Evolutionary conservation across 2,888 invertebrate species (phyloP).

Genomic region (Erebia aethiops): DNA sequence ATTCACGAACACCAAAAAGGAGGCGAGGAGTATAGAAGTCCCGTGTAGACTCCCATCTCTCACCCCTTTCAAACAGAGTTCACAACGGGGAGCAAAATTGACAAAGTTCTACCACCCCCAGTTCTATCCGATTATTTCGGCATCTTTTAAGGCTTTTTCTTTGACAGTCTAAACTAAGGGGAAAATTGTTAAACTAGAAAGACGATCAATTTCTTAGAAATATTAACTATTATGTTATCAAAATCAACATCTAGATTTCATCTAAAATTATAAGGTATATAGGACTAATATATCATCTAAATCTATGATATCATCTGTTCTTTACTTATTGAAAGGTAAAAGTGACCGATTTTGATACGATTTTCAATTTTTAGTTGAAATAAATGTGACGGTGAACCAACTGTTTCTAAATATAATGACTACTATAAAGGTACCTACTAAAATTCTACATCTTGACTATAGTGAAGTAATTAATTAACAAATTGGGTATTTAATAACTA

Average conservation of each 20-base stretch:
- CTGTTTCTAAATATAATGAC: too few species aligned
- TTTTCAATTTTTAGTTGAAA: too few species aligned
- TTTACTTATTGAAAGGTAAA: too few species aligned
- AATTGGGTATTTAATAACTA: too few species aligned
- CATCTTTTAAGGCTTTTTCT: slow-evolving; percentile 64
- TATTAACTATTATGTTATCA: background rate
- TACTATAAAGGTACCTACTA: too few species aligned
- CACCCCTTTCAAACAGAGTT: slow-evolving; percentile 66
- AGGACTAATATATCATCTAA: background rate
- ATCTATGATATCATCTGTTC: too few species aligned
- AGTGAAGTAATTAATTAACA: too few species aligned
- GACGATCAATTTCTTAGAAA: slow-evolving; percentile 36
- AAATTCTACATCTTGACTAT: too few species aligned
- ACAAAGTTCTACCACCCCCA: slow-evolving; percentile 64
- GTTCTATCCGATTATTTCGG: slow-evolving; percentile 68
- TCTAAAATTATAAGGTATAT: background rate
- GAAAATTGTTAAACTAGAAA: slow-evolving; percentile 49
- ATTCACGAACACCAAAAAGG: slow-evolving; percentile 76
- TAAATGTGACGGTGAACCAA: too few species aligned
- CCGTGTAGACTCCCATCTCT: slow-evolving; percentile 47
- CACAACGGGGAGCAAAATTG: slow-evolving; percentile 63
- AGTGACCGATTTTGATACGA: too few species aligned
- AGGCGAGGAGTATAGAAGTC: slow-evolving; percentile 48
- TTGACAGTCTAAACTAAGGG: slow-evolving; percentile 49
- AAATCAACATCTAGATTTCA: background rate